Conservation (phyloP, 2,888 invertebrate species). For the Drosophila mettleri region DNA sequence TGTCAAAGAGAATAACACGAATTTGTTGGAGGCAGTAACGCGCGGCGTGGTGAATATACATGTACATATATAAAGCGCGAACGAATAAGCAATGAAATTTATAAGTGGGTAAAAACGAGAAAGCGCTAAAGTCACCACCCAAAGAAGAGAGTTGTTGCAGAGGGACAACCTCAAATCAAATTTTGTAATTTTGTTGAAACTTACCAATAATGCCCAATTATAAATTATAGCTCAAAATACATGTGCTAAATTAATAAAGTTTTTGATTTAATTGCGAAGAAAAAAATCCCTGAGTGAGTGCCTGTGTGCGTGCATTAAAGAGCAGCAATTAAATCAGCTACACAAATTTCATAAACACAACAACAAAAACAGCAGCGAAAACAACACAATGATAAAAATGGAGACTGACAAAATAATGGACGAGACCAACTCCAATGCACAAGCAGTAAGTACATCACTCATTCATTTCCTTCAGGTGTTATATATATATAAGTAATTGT, state of each 20-base stretch:
- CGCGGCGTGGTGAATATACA: slow-evolving; percentile 67
- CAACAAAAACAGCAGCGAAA: slow-evolving; percentile 38
- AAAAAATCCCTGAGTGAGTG: slow-evolving; percentile 18
- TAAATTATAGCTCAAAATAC: slow-evolving; percentile 25
- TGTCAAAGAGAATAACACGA: slow-evolving; percentile 62
- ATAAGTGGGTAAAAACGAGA: slow-evolving; percentile 63
- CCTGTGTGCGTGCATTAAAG: slow-evolving; percentile 42
- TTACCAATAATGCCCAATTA: slow-evolving; percentile 43
- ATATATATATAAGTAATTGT: slow-evolving; percentile 21
- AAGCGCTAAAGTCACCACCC: slow-evolving; percentile 65
- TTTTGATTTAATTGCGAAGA: slow-evolving; percentile 49
- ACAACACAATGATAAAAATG: slow-evolving; percentile 90
- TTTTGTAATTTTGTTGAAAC: slow-evolving; percentile 53
- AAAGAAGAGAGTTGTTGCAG: slow-evolving; percentile 55
- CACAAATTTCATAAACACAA: slow-evolving; percentile 59
- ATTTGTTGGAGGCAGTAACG: slow-evolving; percentile 55
- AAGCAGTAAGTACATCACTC: slow-evolving; percentile 85
- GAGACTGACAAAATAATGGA: slow-evolving; percentile 96
- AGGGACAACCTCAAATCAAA: slow-evolving; percentile 57
- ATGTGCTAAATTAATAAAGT: slow-evolving; percentile 40
- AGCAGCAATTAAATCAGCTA: slow-evolving; percentile 52
- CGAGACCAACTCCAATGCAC: slow-evolving; percentile 90
- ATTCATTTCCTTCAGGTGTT: slow-evolving; percentile 28
- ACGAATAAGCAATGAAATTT: slow-evolving; percentile 62
- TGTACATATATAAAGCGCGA: slow-evolving; percentile 48